Percentiles rank a stretch among this genome's conserved stretches.
Conservation (phyloP, 92 coral and sea anemone genomes). For the Porites evermanni region DNA sequence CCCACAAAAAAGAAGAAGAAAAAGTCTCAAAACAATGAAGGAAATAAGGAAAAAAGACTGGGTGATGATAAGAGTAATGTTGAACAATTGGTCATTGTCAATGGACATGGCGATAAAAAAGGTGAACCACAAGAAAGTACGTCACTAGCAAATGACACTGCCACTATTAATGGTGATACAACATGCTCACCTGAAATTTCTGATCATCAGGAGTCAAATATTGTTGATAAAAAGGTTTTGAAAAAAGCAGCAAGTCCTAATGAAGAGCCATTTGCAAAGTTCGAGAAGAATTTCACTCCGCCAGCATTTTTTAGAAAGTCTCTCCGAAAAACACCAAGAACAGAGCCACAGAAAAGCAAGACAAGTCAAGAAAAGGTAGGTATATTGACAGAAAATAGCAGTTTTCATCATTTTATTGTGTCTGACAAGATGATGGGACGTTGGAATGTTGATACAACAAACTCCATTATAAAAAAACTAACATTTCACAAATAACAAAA, state of each 20-base stretch:
- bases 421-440: too few species aligned
- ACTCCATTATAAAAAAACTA: too few species aligned
- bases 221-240: constrained; percentile 5
- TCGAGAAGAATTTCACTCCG: constrained; percentile 64
- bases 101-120: neutral
- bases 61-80: neutral
- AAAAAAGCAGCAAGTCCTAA: constrained; percentile 3
- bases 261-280: constrained; percentile 61
- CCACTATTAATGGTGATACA: neutral
- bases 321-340: constrained; percentile 57
- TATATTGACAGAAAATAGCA: neutral
- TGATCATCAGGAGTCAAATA: neutral
- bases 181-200: neutral
- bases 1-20: constrained; percentile 31
- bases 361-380: neutral
- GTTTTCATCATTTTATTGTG: too few species aligned
- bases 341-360: constrained; percentile 28
- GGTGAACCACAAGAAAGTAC: neutral
- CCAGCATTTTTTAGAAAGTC: constrained; percentile 75
- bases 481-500: too few species aligned
- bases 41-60: neutral
- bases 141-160: neutral
- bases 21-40: neutral
- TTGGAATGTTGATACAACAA: too few species aligned
- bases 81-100: neutral